These are phyloP conservation scores for Wiebesia pumilae DNA, from an alignment of 1,140 invertebrate genomes.

Conservation along the genomic window DNA sequence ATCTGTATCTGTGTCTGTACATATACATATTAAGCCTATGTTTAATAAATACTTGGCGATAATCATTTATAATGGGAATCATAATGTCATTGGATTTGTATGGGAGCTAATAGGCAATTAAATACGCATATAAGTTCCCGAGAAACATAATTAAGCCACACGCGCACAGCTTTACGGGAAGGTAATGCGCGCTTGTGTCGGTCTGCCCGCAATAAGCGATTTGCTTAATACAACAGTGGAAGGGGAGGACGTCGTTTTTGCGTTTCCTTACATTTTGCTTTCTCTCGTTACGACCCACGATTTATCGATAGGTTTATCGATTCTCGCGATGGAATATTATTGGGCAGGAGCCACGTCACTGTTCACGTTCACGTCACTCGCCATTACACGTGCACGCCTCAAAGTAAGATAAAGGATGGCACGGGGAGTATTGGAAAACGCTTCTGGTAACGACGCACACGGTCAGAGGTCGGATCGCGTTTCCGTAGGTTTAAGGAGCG, in stretches of 20 bases:
- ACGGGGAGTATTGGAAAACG: no score
- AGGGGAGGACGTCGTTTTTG: not conserved
- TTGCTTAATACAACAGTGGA: not conserved
- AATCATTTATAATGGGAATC: not conserved
- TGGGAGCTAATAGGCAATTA: not conserved
- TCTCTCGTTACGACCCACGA: not conserved
- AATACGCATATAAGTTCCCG: not conserved
- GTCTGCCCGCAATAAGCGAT: not conserved
- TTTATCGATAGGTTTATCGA: not conserved
- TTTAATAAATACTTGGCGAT: not conserved
- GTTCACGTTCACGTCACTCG: not conserved
- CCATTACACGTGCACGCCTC: not conserved
- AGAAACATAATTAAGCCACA: not conserved
- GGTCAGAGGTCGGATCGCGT: no score
- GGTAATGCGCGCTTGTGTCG: not conserved
- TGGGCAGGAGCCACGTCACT: not conserved
- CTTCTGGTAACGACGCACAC: no score
- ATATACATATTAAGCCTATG: no score
- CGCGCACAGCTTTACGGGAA: no score
- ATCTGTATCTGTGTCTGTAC: no score
- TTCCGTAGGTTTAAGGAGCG: no score
- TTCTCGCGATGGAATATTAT: not conserved
- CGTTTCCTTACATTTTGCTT: not conserved
- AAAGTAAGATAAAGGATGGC: no score
- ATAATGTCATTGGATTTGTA: not conserved